Percentiles rank a stretch among this genome's conserved stretches.
phyloP scores from a whole-genome alignment of 1,140 invertebrate species.

The Camponotus vicinus region DNA sequence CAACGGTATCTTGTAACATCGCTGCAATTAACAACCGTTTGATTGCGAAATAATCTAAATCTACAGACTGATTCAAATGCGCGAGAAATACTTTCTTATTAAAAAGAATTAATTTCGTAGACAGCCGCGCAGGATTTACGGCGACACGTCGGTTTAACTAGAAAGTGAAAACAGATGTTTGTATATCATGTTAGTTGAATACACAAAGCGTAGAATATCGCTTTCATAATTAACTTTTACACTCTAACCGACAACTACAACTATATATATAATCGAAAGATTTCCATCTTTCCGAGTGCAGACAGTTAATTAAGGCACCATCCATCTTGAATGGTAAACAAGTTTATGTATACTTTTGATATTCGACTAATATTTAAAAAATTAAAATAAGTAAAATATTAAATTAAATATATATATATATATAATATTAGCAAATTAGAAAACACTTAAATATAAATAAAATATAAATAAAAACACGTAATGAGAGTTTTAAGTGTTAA shows the following conservation, averaged over 20 bases:
- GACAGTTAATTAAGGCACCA: background rate
- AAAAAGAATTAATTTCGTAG: background rate
- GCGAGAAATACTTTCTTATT: background rate
- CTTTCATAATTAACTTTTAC: conserved; percentile 29
- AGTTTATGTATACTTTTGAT: conserved; percentile 1
- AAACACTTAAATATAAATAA: background rate
- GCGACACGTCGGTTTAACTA: background rate
- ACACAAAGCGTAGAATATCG: conserved; percentile 18
- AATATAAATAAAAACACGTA: background rate
- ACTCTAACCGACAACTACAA: background rate
- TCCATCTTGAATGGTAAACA: background rate
- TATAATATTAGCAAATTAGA: background rate
- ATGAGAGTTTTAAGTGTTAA: background rate
- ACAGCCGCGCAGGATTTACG: background rate
- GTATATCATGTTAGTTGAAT: background rate
- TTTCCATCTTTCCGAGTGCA: conserved; percentile 1
- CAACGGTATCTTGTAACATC: conserved; percentile 20
- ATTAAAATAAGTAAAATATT: no score
- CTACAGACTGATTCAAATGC: background rate
- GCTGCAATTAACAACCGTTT: conserved; percentile 9
- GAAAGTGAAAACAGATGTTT: conserved; percentile 40
- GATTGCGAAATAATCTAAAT: conserved; percentile 32
- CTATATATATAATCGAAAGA: background rate
- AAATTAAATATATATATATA: background rate
- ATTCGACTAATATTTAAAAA: background rate